Conservation (phyloP, 2,888 invertebrate species). For the Sabatieria punctata region DNA sequence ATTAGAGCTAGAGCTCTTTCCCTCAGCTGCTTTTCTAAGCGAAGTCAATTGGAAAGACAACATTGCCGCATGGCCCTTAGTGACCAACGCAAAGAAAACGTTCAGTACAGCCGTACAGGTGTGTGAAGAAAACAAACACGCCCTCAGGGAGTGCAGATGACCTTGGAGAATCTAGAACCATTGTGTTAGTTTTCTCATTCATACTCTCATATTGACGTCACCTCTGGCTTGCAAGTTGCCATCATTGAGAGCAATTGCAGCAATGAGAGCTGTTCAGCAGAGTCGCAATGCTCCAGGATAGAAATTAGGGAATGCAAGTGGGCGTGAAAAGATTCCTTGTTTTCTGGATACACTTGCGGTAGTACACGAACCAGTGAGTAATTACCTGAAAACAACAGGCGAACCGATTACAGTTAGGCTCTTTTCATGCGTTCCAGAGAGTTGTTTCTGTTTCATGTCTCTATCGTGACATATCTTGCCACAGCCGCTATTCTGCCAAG, state of each 20-base stretch:
- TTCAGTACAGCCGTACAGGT: slow-evolving; percentile 49
- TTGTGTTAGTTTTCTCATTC: not conserved
- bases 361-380: slow-evolving; percentile 68
- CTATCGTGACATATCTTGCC: too few species aligned
- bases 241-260: slow-evolving; percentile 64
- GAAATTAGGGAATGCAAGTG: slow-evolving; percentile 64
- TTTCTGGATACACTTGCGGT: slow-evolving; percentile 72
- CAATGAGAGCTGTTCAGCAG: slow-evolving; percentile 64
- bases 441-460: too few species aligned
- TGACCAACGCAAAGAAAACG: slow-evolving; percentile 47
- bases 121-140: slow-evolving; percentile 48
- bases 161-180: slow-evolving; percentile 52
- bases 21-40: slow-evolving; percentile 12
- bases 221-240: slow-evolving; percentile 58
- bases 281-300: slow-evolving; percentile 62
- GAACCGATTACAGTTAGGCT: too few species aligned
- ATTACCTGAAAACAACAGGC: slow-evolving; percentile 61
- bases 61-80: slow-evolving; percentile 9
- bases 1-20: slow-evolving; percentile 11
- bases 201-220: slow-evolving; percentile 24
- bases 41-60: slow-evolving; percentile 13
- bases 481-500: too few species aligned
- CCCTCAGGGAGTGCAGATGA: slow-evolving; percentile 61
- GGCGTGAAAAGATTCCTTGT: slow-evolving; percentile 64
- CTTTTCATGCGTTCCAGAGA: too few species aligned